Evolutionary conservation across 2,888 invertebrate species (phyloP).

Genomic region (Acanthosepion lycidas): DNA sequence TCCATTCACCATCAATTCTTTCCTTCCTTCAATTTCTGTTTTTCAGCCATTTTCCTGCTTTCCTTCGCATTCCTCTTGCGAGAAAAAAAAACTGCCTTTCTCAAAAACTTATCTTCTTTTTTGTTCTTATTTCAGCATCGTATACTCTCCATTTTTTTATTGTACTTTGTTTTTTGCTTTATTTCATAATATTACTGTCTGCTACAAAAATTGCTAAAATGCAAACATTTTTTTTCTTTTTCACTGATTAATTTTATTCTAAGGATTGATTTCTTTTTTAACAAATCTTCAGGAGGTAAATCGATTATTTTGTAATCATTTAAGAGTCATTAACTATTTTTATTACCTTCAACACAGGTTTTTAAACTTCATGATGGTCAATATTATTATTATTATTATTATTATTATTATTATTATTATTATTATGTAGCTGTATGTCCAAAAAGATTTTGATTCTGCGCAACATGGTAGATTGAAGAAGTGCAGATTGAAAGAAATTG

Average conservation of each 20-base stretch:
- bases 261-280: background rate
- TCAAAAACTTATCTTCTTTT: background rate
- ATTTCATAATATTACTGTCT: too few relatives aligned
- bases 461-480: background rate
- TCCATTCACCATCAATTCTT: background rate
- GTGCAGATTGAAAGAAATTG: too few relatives aligned
- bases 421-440: background rate
- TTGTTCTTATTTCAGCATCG: background rate
- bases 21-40: background rate
- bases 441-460: too few relatives aligned
- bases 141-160: background rate
- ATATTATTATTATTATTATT: background rate
- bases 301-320: too few relatives aligned
- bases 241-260: background rate
- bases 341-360: too few relatives aligned
- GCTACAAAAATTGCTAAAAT: too few relatives aligned
- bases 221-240: background rate
- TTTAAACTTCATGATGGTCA: too few relatives aligned
- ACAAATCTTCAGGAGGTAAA: too few relatives aligned
- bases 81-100: background rate
- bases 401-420: background rate
- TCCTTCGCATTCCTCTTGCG: background rate
- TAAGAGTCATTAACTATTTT: too few relatives aligned
- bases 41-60: background rate
- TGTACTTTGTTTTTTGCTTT: too few relatives aligned